These are phyloP conservation scores for Papilio helenus DNA, from an alignment of 1,140 invertebrate species.

Conservation along the genomic window DNA sequence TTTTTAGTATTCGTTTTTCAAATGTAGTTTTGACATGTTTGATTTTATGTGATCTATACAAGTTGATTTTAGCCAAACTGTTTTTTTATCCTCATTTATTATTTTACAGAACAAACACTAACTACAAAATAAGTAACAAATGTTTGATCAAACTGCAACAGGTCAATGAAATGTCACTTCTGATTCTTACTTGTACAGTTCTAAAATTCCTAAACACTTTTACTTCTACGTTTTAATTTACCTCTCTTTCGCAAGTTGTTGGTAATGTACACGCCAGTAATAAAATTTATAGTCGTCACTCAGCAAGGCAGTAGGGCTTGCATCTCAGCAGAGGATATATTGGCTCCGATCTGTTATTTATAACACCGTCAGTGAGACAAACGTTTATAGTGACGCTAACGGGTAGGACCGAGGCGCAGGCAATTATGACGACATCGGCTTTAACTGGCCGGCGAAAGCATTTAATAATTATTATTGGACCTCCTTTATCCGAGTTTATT, in stretches of 20 bases:
- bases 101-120: not conserved
- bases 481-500: constrained; percentile 37
- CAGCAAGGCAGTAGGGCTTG: constrained; percentile 43
- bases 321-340: constrained; percentile 54
- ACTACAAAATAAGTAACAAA: not conserved
- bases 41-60: not conserved
- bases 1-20: not conserved
- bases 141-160: not conserved
- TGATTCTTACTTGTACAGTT: too few relatives aligned
- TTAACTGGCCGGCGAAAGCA: constrained; percentile 58
- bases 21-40: constrained; percentile 7
- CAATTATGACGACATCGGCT: constrained; percentile 62
- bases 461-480: constrained; percentile 59
- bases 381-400: constrained; percentile 58
- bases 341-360: constrained; percentile 65
- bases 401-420: constrained; percentile 57
- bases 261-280: constrained; percentile 30
- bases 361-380: constrained; percentile 49
- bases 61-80: not conserved
- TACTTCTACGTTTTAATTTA: not conserved
- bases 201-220: too few relatives aligned
- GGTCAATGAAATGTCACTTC: too few relatives aligned
- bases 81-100: not conserved
- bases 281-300: constrained; percentile 40
- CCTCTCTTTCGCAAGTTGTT: not conserved